Evolutionary conservation across 2,888 invertebrate genomes (phyloP), one percentile per base, ranked within the genome.

Genomic region (Tholera decimalis): DNA sequence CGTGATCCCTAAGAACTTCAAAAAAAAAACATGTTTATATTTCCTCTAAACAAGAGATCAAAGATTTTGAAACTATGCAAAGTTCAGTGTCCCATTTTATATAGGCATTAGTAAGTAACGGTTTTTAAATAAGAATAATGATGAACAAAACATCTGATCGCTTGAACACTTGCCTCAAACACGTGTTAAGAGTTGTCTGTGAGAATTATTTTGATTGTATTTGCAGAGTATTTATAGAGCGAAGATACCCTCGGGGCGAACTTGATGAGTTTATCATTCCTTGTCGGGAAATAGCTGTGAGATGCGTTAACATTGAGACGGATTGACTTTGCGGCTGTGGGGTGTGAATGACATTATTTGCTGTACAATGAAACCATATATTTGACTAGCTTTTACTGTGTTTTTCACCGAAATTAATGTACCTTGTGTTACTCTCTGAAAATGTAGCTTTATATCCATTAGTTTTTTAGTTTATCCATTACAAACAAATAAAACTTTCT

Each of bases 211-310:
- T 70, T 85, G 85, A 90, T 88, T 85, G 77, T 80, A 84, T 88
- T 88, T 73, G 80, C 89, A 88, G 83, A 60, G 73, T 88, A 86
- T 86, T 83, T 85, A 82, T 88, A 86, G 80, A 64, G 41, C 26
- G 5, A 41, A 50, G 71, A 73, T 77, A 66, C 79, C 80, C 82
- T 77, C 71, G 59, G 64, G 72, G 75, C 63, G 68, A 51, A 58
- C 68, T 69, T 73, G 73, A 76, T 74, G 71, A 55, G 46, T 74
- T 82, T 79, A 82, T 77, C 77, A 71, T 68, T 50, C 50, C 37
- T 24, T 61, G 59, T 57, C 53, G 44, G 47, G 20, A 47, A 66
- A 56, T 66, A 55, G 73, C 20, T 35, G 39, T 61, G 43, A 59
- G 13, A 41, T 43, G 24, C 33, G 13, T 47, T 47, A 15, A 18